phyloP scores from a whole-genome alignment of 2,113 vertebrate species.

The Ramphastos sulfuratus region DNA sequence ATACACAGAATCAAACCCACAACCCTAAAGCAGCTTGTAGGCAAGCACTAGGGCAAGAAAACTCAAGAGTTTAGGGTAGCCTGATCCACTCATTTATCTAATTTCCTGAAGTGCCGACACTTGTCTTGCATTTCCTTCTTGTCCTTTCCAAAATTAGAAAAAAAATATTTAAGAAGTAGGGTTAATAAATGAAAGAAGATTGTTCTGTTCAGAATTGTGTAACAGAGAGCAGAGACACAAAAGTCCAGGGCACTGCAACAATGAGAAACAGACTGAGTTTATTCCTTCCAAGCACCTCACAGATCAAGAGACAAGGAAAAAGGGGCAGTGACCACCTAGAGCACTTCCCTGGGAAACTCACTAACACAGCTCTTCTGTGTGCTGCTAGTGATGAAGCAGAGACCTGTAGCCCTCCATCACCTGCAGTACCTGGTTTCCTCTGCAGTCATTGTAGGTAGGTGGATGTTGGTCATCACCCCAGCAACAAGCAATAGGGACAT shows the following conservation, averaged over 20 bases:
- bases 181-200: background rate
- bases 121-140: background rate
- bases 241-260: background rate
- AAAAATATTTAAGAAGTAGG: background rate
- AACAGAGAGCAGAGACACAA: background rate
- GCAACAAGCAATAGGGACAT: no score
- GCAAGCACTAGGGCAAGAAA: background rate
- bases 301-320: background rate
- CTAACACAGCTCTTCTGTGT: background rate
- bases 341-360: accelerated
- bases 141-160: background rate
- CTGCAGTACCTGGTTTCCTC: background rate
- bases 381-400: accelerated
- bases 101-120: background rate
- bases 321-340: background rate
- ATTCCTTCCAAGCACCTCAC: background rate
- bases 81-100: background rate
- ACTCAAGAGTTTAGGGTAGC: background rate
- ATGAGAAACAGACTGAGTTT: background rate
- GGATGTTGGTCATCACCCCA: no score
- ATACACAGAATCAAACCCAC: background rate
- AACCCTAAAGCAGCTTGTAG: background rate
- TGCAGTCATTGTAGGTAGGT: background rate
- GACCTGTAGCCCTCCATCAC: background rate
- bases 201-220: background rate